These are phyloP conservation scores for Antennarius striatus DNA, from an alignment of 2,113 vertebrate species.

Conservation along the genomic window DNA sequence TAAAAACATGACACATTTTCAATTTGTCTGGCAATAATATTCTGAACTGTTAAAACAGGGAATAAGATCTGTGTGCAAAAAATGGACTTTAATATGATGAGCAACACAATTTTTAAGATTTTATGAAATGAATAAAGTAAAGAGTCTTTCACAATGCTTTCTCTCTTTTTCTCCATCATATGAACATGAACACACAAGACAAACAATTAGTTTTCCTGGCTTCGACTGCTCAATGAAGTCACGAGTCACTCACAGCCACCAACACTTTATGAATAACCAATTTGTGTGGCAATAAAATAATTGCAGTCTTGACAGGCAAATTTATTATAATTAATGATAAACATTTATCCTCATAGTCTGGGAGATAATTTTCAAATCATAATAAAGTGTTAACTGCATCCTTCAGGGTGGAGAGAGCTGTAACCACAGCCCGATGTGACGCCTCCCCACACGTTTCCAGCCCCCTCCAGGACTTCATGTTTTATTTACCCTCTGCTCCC, in stretches of 20 bases:
- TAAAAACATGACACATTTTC: too few species aligned
- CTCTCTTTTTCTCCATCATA: too few species aligned
- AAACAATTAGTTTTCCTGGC: constrained; percentile 47
- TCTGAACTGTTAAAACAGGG: too few species aligned
- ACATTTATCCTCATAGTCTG: constrained; percentile 79
- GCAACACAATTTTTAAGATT: too few species aligned
- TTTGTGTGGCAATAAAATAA: constrained; percentile 84
- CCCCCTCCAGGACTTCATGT: not conserved
- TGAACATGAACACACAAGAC: constrained; percentile 17
- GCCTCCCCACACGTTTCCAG: not conserved
- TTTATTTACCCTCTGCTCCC: constrained; percentile 5
- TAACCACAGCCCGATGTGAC: constrained; percentile 22
- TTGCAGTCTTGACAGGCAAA: constrained; percentile 80
- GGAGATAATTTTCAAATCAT: constrained; percentile 59
- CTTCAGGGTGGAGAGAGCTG: constrained; percentile 47
- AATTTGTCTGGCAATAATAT: too few species aligned
- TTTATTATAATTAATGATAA: constrained; percentile 87
- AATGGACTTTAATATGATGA: too few species aligned
- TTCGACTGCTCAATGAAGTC: constrained; percentile 73
- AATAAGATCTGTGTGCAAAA: too few species aligned
- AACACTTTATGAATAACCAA: constrained; percentile 71
- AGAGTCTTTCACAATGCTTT: too few species aligned
- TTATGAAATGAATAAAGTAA: too few species aligned
- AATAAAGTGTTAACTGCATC: constrained; percentile 63
- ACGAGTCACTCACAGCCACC: constrained; percentile 73